Conservation (phyloP, 2,888 invertebrate genomes). For the Melanchra persicariae region DNA sequence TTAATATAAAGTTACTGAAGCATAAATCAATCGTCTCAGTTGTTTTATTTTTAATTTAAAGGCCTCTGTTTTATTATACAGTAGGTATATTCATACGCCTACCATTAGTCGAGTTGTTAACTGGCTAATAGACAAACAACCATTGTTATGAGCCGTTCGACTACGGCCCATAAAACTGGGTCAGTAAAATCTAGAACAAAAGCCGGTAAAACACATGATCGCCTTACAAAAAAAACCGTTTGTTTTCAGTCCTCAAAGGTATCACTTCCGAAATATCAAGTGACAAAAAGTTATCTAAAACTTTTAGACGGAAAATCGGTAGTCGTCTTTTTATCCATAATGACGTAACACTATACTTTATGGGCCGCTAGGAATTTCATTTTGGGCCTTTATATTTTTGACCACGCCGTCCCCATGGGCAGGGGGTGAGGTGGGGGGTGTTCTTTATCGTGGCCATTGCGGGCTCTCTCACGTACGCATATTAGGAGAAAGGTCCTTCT, state of each 20-base stretch:
- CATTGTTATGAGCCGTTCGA: conserved; percentile 38
- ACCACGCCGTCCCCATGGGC: conserved; percentile 76
- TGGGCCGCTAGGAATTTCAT: conserved; percentile 86
- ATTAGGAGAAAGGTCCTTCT: conserved; percentile 82
- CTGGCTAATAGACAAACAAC: conserved; percentile 49
- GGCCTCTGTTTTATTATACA: conserved; percentile 1
- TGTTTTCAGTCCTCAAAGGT: conserved; percentile 55
- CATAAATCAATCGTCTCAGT: conserved; percentile 35
- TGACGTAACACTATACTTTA: conserved; percentile 89
- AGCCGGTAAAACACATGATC: conserved; percentile 29
- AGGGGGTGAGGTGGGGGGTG: conserved; percentile 53
- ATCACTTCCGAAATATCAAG: conserved; percentile 61
- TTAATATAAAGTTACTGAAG: conserved; percentile 32
- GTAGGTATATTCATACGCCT: conserved; percentile 9
- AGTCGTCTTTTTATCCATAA: conserved; percentile 76
- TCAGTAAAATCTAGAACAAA: conserved; percentile 40
- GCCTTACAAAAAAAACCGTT: conserved; percentile 35
- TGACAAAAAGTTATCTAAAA: conserved; percentile 61
- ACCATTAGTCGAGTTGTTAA: conserved; percentile 49
- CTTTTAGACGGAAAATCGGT: conserved; percentile 67
- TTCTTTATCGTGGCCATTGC: conserved; percentile 80
- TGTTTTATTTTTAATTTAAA: conserved; percentile 6
- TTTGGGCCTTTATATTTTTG: conserved; percentile 87
- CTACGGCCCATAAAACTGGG: conserved; percentile 32
- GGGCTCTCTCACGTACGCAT: conserved; percentile 83